Evolutionary conservation across 1,140 invertebrate species (phyloP).

Genomic region (Lepidurus apus): DNA sequence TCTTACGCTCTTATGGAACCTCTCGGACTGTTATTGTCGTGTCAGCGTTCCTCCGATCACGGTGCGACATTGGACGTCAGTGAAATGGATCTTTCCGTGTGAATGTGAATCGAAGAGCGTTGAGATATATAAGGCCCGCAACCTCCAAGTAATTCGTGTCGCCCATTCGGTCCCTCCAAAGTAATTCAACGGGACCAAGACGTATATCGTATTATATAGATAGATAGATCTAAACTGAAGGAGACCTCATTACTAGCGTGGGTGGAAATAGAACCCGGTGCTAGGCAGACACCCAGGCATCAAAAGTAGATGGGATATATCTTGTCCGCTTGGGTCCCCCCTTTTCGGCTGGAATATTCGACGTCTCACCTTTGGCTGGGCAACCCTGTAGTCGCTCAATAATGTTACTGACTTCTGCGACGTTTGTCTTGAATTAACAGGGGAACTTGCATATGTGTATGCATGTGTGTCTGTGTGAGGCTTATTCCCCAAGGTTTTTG

Average conservation of each 20-base stretch:
- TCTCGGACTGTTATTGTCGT: constrained; percentile 2
- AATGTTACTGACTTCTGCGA: not conserved
- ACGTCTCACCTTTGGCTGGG: not conserved
- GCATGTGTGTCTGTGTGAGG: too few relatives aligned
- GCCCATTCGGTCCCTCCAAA: too few relatives aligned
- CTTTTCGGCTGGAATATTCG: constrained; percentile 5
- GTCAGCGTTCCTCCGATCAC: constrained; percentile 5
- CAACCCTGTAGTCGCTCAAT: not conserved
- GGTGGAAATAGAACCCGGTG: not conserved
- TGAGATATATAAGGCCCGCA: too few relatives aligned
- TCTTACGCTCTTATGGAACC: not conserved
- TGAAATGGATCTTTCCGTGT: not conserved
- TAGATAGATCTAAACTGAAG: not conserved
- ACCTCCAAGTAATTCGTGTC: too few relatives aligned
- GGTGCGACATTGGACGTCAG: not conserved
- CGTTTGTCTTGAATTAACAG: constrained; percentile 10
- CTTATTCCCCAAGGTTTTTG: too few relatives aligned
- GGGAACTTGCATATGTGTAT: not conserved
- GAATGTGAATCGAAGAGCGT: not conserved
- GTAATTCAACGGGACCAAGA: too few relatives aligned
- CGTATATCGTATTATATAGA: too few relatives aligned
- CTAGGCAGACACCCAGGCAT: not conserved
- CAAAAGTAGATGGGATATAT: not conserved
- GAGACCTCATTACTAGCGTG: not conserved
- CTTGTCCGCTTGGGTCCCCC: not conserved